A percentile compares a stretch with the other conserved stretches of the same genome.
These are phyloP conservation scores for Linurgus olivaceus DNA, from an alignment of 2,797 vertebrate species.

Conservation along the genomic window DNA sequence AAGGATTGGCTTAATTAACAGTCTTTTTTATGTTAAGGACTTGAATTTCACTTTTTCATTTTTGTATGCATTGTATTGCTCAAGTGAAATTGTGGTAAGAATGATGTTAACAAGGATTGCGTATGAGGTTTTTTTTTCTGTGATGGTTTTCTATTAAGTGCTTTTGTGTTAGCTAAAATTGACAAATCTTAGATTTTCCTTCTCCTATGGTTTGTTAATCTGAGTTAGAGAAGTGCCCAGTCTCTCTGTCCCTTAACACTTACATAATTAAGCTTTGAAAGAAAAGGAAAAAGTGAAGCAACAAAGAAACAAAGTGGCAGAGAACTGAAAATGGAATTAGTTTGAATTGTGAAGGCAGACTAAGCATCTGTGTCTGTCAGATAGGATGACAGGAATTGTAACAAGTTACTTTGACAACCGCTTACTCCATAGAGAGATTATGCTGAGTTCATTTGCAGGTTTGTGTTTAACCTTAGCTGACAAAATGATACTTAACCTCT, in stretches of 20 bases:
- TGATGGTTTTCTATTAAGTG: neutral
- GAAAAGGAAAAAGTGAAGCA: conserved; percentile 66
- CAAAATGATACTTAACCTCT: conserved; percentile 80
- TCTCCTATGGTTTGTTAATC: conserved; percentile 43
- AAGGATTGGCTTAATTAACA: neutral
- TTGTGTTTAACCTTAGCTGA: conserved; percentile 76
- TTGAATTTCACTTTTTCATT: neutral
- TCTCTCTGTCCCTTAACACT: conserved; percentile 60
- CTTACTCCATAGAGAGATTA: conserved; percentile 79
- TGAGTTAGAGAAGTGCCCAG: conserved; percentile 52
- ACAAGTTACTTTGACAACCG: conserved; percentile 83
- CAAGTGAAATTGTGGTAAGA: neutral
- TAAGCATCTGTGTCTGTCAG: conserved; percentile 79
- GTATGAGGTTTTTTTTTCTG: neutral
- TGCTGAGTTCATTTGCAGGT: conserved; percentile 76
- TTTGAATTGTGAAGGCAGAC: conserved; percentile 76
- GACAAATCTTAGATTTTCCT: conserved; percentile 67
- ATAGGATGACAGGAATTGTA: conserved; percentile 78
- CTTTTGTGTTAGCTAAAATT: conserved; percentile 73
- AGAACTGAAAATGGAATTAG: conserved; percentile 83
- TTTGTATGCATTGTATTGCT: neutral
- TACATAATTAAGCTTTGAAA: conserved; percentile 76
- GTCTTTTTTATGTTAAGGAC: neutral
- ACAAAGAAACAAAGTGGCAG: conserved; percentile 76
- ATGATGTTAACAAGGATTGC: neutral